Percentiles rank a stretch among this genome's conserved stretches.
Conservation (phyloP, 2,113 vertebrate genomes). For the Phainopepla nitens region DNA sequence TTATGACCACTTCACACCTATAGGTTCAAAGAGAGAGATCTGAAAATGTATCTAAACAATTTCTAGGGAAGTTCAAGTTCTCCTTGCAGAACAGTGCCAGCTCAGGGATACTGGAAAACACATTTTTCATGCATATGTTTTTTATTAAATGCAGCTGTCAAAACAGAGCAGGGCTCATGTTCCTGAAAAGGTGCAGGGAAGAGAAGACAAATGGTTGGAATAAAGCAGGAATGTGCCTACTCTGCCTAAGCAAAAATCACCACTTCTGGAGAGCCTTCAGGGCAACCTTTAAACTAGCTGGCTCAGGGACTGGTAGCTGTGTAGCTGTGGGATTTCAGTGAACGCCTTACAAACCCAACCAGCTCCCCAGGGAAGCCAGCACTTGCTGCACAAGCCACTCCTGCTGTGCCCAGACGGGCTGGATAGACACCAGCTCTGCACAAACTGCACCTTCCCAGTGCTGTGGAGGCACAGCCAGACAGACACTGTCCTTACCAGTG, state of each 20-base stretch:
- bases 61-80: neutral
- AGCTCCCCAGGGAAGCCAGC: neutral
- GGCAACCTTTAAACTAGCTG: conserved; percentile 1
- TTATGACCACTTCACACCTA: neutral
- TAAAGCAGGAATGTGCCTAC: neutral
- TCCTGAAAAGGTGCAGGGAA: conserved; percentile 28
- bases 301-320: neutral
- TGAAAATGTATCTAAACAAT: neutral
- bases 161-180: neutral
- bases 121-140: conserved; percentile 19
- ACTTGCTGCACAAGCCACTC: neutral
- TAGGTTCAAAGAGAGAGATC: neutral
- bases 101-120: conserved; percentile 15
- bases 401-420: accelerated
- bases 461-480: neutral
- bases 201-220: conserved; percentile 28
- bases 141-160: conserved; percentile 47
- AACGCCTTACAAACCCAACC: neutral
- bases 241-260: neutral
- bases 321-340: neutral
- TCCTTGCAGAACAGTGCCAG: neutral
- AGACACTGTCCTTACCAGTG: neutral
- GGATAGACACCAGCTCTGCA: neutral
- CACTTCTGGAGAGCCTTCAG: neutral
- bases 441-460: neutral